Conservation (phyloP, 2,797 vertebrate genomes). For the Karalla daura region DNA sequence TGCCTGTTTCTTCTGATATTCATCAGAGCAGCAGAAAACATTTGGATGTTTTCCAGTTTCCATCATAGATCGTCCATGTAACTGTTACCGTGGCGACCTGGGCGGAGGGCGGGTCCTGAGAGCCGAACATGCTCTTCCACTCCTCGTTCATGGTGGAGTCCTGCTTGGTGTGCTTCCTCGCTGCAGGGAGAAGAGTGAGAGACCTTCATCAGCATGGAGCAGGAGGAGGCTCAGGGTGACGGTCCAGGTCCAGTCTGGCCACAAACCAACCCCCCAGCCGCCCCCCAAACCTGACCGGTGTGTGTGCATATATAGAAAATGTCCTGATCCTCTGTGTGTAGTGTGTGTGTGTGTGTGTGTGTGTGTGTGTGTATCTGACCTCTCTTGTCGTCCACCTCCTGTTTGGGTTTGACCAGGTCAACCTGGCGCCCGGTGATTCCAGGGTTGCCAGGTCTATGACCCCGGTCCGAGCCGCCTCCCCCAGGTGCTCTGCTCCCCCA, state of each 20-base stretch:
- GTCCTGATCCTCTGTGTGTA: too few species aligned
- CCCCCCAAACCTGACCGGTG: too few species aligned
- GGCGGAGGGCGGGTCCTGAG: conserved; percentile 89
- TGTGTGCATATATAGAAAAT: too few species aligned
- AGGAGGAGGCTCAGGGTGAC: too few species aligned
- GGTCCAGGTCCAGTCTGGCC: too few species aligned
- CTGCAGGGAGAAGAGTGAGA: conserved; percentile 67
- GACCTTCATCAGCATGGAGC: too few species aligned
- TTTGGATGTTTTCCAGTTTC: too few species aligned
- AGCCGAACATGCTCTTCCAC: conserved; percentile 99
- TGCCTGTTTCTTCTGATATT: too few species aligned
- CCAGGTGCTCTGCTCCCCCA: conserved; percentile 93
- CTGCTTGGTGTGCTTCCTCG: conserved; percentile 95
- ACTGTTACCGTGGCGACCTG: conserved; percentile 77
- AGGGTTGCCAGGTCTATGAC: conserved; percentile 90
- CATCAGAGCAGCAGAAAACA: too few species aligned
- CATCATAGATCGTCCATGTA: too few species aligned
- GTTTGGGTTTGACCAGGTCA: conserved; percentile 92
- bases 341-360: too few species aligned
- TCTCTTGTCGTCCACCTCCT: conserved; percentile 94
- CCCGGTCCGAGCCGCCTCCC: conserved; percentile 89
- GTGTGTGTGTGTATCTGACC: conserved; percentile 63
- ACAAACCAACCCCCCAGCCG: too few species aligned
- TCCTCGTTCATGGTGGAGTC: conserved; percentile 97
- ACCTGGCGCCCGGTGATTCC: conserved; percentile 94